These are phyloP conservation scores for Pristionchus fissidentatus DNA, from an alignment of 2,888 invertebrate species.

Conservation along the genomic window DNA sequence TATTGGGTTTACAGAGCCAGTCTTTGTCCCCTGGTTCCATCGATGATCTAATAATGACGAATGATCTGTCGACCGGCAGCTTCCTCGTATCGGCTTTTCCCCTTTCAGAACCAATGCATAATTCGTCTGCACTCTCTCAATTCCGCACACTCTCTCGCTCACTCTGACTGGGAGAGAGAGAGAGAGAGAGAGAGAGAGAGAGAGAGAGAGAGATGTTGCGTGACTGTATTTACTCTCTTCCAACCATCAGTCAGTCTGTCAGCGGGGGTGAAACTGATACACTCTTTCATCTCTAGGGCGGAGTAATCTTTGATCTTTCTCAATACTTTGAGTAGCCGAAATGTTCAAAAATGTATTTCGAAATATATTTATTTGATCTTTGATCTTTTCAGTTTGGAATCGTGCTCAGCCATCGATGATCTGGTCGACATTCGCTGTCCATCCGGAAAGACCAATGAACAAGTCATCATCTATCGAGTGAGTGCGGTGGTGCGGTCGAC, in stretches of 20 bases:
- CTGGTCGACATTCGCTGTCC: constrained; percentile 64
- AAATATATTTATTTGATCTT: constrained; percentile 33
- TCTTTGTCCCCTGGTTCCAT: constrained; percentile 15
- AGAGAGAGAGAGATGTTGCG: background rate
- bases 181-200: background rate
- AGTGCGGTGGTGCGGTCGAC: constrained; percentile 29
- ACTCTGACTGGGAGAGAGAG: constrained; percentile 13
- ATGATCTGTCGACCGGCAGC: constrained; percentile 41
- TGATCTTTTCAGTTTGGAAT: constrained; percentile 45
- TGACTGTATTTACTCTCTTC: constrained; percentile 32
- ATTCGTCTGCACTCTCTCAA: background rate
- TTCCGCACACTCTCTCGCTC: background rate
- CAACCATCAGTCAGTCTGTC: constrained; percentile 7
- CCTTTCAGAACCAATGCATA: background rate
- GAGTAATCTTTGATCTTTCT: background rate
- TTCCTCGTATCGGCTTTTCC: background rate
- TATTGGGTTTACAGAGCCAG: constrained; percentile 6
- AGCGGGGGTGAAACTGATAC: constrained; percentile 14
- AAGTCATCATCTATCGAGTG: constrained; percentile 64
- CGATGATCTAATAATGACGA: constrained; percentile 35
- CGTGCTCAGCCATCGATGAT: constrained; percentile 61
- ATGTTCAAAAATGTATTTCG: too few relatives aligned
- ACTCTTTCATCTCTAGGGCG: background rate
- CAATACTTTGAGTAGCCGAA: too few relatives aligned
- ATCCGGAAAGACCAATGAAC: constrained; percentile 53